Evolutionary conservation across 2,113 vertebrate species (phyloP), one percentile per base, ranked within the genome.

Genomic region (Rhea americana): DNA sequence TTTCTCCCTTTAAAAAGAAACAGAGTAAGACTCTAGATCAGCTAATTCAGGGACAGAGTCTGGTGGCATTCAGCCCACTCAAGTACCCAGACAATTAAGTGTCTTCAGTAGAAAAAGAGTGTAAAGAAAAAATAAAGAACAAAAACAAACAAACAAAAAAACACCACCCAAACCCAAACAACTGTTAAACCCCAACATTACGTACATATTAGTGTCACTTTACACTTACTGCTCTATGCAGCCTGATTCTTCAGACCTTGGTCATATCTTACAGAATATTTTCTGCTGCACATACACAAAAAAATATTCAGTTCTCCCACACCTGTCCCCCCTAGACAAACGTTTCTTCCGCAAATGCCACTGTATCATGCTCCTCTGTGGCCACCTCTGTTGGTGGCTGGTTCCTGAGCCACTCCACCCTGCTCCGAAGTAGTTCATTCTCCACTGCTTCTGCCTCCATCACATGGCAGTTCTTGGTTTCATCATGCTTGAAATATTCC

Each of bases 401-500:
- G 41, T 66, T 83, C 58, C 66, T 92, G 13, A 96, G 93, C 94
- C 96, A 97, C 55, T 95, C 96, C 10, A 82, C 87, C 85, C 93
- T 97, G 70, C 86, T 94, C 55, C 80, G 95, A 7, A 97, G 73
- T 7, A 97, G 95, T 28, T 97, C 97, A 5, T 94, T 91, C 91
- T 97, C 96, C 70, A 97, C 93, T 0, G 53, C 74, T 41, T 96
- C 96, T 2, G 41, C 95, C 25, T 96, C 90, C 13, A 93, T 67
- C 0, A 8, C 2, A 45, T 84, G 65, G 43, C 74, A 87, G 75
- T 68, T 32, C 72, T 93, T 32, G 5, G 70, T 67, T 32, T 97
- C 96, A 3, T 93, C 61, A 0, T 97, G 97, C 66, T 82, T 93
- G 91, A 98, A 98, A 30, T 98, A 98, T 12, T 97, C 97, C 88